A percentile compares a stretch with the other conserved stretches of the same genome.
These are phyloP conservation scores for Ochotona princeps DNA, from an alignment of 2,113 vertebrate genomes.

Conservation along the genomic window DNA sequence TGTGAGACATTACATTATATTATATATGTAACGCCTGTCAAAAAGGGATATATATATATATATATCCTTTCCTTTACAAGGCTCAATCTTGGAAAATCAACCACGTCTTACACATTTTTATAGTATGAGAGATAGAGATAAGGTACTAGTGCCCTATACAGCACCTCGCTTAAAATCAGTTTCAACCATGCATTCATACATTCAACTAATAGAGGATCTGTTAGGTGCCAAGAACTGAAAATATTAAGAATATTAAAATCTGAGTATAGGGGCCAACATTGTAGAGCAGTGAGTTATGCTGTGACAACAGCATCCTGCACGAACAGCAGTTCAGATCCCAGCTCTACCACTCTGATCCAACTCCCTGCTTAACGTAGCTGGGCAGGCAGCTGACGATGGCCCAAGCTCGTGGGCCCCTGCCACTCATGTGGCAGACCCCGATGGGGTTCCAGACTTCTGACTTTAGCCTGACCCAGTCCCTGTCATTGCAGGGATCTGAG, in stretches of 20 bases:
- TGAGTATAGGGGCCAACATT: background rate
- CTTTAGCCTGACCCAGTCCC: no score
- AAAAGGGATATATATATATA: no score
- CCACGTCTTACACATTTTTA: background rate
- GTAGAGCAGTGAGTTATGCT: background rate
- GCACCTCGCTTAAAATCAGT: constrained; percentile 4
- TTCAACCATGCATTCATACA: constrained; percentile 30
- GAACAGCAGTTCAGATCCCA: no score
- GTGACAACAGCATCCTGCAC: no score
- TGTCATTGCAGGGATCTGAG: no score
- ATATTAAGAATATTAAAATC: constrained; percentile 15
- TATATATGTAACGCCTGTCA: background rate
- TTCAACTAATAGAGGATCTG: constrained; percentile 23
- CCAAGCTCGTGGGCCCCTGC: no score
- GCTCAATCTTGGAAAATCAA: background rate
- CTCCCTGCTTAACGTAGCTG: no score
- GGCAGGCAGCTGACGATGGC: no score
- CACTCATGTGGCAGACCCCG: no score
- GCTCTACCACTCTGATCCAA: no score
- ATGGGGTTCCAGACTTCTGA: no score
- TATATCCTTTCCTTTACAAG: background rate
- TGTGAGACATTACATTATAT: background rate
- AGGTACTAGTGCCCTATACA: background rate
- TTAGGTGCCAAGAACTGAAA: constrained; percentile 22
- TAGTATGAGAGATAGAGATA: constrained; percentile 14